Percentiles rank a stretch among this genome's conserved stretches.
Conservation (phyloP, 2,113 vertebrate species). For the Silurus meridionalis region DNA sequence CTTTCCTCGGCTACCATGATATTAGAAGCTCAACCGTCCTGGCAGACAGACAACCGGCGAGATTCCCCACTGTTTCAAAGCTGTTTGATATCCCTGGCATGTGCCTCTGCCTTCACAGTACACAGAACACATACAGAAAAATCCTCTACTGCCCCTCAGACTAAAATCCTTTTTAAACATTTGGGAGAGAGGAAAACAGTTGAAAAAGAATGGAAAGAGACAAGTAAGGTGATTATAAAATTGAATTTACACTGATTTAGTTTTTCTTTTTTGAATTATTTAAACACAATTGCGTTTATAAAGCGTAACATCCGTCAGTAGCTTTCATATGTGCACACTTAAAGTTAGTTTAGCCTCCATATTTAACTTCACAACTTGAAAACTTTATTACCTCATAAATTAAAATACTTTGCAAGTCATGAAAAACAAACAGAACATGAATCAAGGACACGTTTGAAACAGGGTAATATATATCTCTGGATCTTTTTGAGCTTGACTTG, state of each 20-base stretch:
- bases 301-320: not conserved
- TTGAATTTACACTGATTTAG: not conserved
- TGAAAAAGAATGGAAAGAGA: not conserved
- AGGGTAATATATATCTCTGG: not conserved
- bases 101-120: constrained; percentile 44
- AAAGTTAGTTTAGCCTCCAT: not conserved
- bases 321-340: not conserved
- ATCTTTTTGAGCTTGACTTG: constrained; percentile 22
- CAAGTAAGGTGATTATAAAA: not conserved
- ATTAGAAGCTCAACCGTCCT: constrained; percentile 51
- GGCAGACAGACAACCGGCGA: constrained; percentile 50
- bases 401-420: not conserved
- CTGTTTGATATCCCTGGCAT: constrained; percentile 56
- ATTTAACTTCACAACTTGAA: not conserved
- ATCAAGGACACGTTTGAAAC: constrained; percentile 14
- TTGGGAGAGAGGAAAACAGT: not conserved
- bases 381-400: not conserved
- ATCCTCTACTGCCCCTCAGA: constrained; percentile 29
- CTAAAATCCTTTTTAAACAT: constrained; percentile 27
- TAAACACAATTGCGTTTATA: not conserved
- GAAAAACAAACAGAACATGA: not conserved
- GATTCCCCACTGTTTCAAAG: constrained; percentile 49
- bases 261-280: not conserved
- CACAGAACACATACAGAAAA: constrained; percentile 38
- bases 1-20: constrained; percentile 39